phyloP scores from a whole-genome alignment of 1,140 invertebrate genomes.

The Bombus affinis region DNA sequence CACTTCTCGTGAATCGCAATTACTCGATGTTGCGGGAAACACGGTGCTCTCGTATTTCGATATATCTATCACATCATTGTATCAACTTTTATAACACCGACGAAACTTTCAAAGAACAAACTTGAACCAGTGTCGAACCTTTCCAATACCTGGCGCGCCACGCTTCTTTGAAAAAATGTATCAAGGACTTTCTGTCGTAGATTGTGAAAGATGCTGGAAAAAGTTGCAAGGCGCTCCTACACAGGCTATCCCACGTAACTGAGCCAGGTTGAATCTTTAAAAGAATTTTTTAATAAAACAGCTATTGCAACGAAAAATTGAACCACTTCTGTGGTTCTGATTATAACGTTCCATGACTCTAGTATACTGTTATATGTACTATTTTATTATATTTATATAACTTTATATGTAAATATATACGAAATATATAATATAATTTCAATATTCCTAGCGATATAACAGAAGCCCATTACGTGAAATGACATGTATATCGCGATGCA shows the following conservation, averaged over 20 bases:
- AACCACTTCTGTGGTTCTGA: too few species aligned
- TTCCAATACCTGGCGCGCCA: constrained; percentile 1
- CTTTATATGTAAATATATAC: not conserved
- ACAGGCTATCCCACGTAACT: not conserved
- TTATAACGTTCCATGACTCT: too few species aligned
- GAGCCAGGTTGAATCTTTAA: not conserved
- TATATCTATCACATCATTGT: not conserved
- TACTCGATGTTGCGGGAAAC: not conserved
- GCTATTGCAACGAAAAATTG: not conserved
- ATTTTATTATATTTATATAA: not conserved
- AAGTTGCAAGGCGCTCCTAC: not conserved
- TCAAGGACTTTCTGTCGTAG: not conserved
- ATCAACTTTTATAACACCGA: constrained; percentile 10
- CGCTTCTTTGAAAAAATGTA: not conserved
- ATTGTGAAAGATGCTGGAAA: not conserved
- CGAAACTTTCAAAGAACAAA: constrained; percentile 20
- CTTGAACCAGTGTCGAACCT: constrained; percentile 19
- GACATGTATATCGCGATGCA: too few species aligned
- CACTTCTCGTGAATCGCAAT: constrained; percentile 17
- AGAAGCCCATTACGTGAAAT: not conserved
- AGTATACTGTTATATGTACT: not conserved
- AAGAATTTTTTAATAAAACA: not conserved
- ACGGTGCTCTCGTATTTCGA: not conserved
- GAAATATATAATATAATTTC: not conserved
- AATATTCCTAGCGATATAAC: not conserved